These are phyloP conservation scores for Anas bernieri DNA, from an alignment of 2,797 vertebrate species.

Conservation along the genomic window DNA sequence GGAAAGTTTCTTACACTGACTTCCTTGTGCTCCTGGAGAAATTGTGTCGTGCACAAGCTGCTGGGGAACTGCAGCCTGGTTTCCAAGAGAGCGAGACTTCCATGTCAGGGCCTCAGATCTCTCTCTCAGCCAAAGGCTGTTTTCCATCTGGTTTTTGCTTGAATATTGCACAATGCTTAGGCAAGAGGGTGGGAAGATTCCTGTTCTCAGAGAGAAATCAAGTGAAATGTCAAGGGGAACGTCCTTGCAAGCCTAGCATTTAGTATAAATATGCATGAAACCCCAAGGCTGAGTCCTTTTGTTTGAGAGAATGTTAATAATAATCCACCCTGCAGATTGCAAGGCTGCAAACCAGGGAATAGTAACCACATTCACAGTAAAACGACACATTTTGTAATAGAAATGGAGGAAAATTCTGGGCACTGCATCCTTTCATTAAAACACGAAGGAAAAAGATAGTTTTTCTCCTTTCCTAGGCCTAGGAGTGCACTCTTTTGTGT, in stretches of 20 bases:
- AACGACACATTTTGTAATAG: not conserved
- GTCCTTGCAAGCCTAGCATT: not conserved
- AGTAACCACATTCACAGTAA: not conserved
- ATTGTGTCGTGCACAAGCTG: not conserved
- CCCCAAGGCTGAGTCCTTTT: constrained; percentile 4
- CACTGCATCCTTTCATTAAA: not conserved
- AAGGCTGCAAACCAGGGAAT: not conserved
- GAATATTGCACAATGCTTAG: not conserved
- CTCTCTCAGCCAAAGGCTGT: not conserved
- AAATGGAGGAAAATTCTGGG: not conserved
- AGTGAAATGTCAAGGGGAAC: constrained; percentile 22
- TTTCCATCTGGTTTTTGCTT: not conserved
- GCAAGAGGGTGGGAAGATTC: not conserved
- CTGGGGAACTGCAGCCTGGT: not conserved
- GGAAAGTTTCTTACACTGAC: not conserved
- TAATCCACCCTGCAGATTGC: not conserved
- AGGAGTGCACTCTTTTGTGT: not conserved
- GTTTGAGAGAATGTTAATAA: not conserved
- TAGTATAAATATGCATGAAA: constrained; percentile 20
- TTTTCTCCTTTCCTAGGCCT: not conserved
- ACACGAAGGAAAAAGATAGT: not conserved
- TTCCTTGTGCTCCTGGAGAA: not conserved
- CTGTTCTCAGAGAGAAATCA: not conserved
- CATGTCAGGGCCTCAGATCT: not conserved
- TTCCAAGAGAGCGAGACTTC: constrained; percentile 10